Conservation (phyloP, 2,797 vertebrate species). For the Pangasius djambal region DNA sequence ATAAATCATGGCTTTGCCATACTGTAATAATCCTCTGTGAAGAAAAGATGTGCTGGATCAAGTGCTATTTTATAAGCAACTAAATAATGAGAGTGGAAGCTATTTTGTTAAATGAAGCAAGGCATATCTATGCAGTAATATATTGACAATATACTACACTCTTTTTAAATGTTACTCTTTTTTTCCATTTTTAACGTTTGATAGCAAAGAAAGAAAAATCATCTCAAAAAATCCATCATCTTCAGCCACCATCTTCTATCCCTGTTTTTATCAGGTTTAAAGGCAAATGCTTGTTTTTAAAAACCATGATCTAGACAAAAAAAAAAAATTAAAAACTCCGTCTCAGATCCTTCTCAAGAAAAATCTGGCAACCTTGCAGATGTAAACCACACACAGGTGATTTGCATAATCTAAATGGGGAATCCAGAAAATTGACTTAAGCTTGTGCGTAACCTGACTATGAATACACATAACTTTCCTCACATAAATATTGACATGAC, state of each 20-base stretch:
- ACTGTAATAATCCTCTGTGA: background rate
- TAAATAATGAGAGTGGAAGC: background rate
- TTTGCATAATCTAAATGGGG: background rate
- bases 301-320: background rate
- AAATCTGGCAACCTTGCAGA: background rate
- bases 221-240: background rate
- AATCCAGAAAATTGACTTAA: background rate
- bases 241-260: background rate
- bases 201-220: background rate
- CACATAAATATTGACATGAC: background rate
- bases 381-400: background rate
- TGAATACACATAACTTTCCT: background rate
- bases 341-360: background rate
- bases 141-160: background rate
- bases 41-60: background rate
- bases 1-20: background rate
- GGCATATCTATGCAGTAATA: background rate
- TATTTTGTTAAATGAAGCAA: background rate
- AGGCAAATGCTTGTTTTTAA: background rate
- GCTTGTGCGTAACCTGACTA: background rate
- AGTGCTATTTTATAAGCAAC: no score
- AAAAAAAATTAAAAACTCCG: background rate
- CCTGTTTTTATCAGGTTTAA: background rate
- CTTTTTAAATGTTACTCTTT: background rate
- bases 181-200: background rate